These are phyloP conservation scores for Cacatua alba DNA, from an alignment of 2,113 vertebrate species.

Conservation along the genomic window DNA sequence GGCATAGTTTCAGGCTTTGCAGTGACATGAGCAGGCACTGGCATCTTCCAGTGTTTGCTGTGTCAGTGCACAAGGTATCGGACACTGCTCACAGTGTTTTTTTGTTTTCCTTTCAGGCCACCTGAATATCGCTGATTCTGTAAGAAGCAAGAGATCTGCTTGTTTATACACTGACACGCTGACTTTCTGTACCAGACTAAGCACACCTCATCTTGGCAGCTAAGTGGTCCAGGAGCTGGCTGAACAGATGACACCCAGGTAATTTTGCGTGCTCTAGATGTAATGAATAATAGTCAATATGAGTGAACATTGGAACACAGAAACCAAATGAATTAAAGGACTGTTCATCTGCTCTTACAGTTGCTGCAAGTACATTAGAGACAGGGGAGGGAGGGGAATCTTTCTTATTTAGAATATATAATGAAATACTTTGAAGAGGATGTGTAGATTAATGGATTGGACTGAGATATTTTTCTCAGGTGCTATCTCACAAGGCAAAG, in stretches of 20 bases:
- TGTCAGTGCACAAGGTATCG: neutral
- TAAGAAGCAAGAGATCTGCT: neutral
- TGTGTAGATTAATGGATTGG: neutral
- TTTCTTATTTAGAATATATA: neutral
- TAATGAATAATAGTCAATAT: neutral
- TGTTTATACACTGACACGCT: neutral
- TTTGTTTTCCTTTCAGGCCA: neutral
- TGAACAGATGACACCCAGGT: neutral
- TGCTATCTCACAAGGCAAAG: neutral
- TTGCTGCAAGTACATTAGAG: neutral
- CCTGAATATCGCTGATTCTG: neutral
- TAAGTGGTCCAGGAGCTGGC: neutral
- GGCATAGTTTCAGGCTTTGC: neutral
- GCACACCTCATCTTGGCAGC: neutral
- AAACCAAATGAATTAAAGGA: neutral
- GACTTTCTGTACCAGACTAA: neutral
- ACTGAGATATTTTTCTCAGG: neutral
- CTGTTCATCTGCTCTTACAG: neutral
- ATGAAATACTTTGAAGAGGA: neutral
- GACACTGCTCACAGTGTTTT: neutral
- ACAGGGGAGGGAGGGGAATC: neutral
- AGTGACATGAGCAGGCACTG: neutral
- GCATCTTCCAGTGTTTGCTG: neutral
- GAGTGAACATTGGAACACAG: neutral
- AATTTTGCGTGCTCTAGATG: neutral